Conservation (phyloP, 2,888 invertebrate genomes). For the Drepana falcataria region DNA sequence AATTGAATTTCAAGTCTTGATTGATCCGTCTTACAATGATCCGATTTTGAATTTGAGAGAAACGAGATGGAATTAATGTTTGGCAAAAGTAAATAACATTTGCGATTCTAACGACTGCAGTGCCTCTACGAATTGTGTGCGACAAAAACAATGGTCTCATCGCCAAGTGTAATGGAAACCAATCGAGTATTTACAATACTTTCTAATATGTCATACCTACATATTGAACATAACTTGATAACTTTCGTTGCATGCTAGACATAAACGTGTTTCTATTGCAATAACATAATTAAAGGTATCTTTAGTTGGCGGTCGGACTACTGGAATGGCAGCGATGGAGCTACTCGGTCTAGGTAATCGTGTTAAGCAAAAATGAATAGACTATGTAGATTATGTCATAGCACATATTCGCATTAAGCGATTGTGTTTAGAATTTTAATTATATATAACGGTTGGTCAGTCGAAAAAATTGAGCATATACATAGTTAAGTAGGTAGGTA, state of each 20-base stretch:
- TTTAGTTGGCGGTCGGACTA: background rate
- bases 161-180: constrained; percentile 19
- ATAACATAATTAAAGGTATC: too few relatives aligned
- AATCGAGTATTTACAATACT: constrained; percentile 28
- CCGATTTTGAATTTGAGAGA: constrained; percentile 24
- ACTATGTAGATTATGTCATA: constrained; percentile 22
- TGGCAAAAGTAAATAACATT: constrained; percentile 32
- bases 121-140: constrained; percentile 31
- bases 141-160: constrained; percentile 19
- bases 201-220: constrained; percentile 14
- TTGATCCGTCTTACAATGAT: constrained; percentile 25
- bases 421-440: constrained; percentile 29
- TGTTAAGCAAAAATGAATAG: constrained; percentile 13
- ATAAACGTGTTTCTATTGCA: background rate
- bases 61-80: constrained; percentile 16
- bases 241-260: background rate
- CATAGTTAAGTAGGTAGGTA: constrained; percentile 30
- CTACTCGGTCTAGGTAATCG: constrained; percentile 2
- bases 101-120: constrained; percentile 25
- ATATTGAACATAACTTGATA: background rate
- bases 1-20: constrained; percentile 34
- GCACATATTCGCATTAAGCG: constrained; percentile 38
- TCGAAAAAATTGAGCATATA: constrained; percentile 75
- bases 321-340: constrained; percentile 1
- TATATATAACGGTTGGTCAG: constrained; percentile 72